Evolutionary conservation across 2,797 vertebrate genomes (phyloP).

Genomic region (Hapalemur alaotrensis): DNA sequence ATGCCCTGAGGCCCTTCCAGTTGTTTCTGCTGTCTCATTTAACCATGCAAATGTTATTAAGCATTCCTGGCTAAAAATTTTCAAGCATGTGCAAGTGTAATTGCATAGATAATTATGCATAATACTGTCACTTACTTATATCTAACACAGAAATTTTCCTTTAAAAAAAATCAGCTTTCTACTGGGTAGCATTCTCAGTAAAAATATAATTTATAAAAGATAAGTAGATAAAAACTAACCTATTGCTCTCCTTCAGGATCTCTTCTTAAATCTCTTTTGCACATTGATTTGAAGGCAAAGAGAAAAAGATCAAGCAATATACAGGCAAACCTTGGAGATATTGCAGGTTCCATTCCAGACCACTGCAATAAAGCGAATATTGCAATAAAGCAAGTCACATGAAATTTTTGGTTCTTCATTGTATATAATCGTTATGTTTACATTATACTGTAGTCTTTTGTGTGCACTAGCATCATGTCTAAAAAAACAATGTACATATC

Average conservation of each 20-base stretch:
- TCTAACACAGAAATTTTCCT: conserved; percentile 48
- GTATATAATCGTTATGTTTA: not conserved
- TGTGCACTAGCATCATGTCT: not conserved
- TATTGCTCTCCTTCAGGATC: not conserved
- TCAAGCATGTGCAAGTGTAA: conserved; percentile 69
- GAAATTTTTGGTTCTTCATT: not conserved
- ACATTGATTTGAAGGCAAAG: not conserved
- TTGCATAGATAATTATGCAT: conserved; percentile 73
- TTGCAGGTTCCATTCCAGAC: not conserved
- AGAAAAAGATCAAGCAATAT: not conserved
- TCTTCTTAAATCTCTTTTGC: not conserved
- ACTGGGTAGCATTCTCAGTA: conserved; percentile 23
- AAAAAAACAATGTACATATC: not conserved
- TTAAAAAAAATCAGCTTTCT: conserved; percentile 18
- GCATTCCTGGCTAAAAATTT: conserved; percentile 74
- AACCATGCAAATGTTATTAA: conserved; percentile 78
- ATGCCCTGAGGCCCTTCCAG: conserved; percentile 77
- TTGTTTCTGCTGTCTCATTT: conserved; percentile 80
- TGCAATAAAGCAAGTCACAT: not conserved
- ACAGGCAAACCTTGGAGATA: not conserved
- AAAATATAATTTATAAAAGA: conserved; percentile 50
- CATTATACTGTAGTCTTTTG: not conserved
- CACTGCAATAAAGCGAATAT: not conserved
- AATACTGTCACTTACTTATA: conserved; percentile 61
- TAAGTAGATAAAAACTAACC: not conserved